Percentiles rank a stretch among this genome's conserved stretches.
These are phyloP conservation scores for Furcifer pardalis DNA, from an alignment of 2,797 vertebrate genomes.

Conservation along the genomic window DNA sequence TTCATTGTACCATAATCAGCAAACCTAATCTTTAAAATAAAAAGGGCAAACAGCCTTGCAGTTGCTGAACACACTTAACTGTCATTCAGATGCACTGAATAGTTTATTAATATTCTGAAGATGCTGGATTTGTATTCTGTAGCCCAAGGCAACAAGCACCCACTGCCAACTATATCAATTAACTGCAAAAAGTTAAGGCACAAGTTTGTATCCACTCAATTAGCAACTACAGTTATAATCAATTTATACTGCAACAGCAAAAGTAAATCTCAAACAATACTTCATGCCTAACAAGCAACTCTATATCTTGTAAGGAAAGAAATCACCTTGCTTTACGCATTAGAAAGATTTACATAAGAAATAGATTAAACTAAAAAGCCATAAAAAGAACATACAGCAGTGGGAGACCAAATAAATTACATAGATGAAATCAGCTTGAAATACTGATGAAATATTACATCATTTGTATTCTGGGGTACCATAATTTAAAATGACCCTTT, in stretches of 20 bases:
- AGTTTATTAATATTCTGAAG: constrained; percentile 35
- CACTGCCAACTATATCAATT: constrained; percentile 33
- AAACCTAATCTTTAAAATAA: constrained; percentile 55
- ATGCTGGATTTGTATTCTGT: constrained; percentile 25
- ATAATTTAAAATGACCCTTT: neutral
- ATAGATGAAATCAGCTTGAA: neutral
- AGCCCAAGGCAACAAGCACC: constrained; percentile 1
- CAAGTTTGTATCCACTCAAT: constrained; percentile 11
- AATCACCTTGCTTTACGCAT: neutral
- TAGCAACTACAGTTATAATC: constrained; percentile 40
- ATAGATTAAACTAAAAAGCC: neutral
- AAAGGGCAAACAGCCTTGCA: constrained; percentile 47
- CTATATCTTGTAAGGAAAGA: constrained; percentile 7
- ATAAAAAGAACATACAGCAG: neutral
- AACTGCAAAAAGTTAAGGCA: constrained; percentile 21
- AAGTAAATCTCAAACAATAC: neutral
- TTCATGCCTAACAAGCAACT: constrained; percentile 19
- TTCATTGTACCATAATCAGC: constrained; percentile 62
- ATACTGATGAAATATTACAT: neutral
- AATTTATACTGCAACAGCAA: constrained; percentile 21
- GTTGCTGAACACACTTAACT: constrained; percentile 49
- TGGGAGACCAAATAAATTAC: neutral
- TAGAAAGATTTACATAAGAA: neutral
- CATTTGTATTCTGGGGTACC: neutral
- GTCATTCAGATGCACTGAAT: constrained; percentile 44